Evolutionary conservation across 1,140 invertebrate genomes (phyloP).

Genomic region (Philotrypesis tridentata): DNA sequence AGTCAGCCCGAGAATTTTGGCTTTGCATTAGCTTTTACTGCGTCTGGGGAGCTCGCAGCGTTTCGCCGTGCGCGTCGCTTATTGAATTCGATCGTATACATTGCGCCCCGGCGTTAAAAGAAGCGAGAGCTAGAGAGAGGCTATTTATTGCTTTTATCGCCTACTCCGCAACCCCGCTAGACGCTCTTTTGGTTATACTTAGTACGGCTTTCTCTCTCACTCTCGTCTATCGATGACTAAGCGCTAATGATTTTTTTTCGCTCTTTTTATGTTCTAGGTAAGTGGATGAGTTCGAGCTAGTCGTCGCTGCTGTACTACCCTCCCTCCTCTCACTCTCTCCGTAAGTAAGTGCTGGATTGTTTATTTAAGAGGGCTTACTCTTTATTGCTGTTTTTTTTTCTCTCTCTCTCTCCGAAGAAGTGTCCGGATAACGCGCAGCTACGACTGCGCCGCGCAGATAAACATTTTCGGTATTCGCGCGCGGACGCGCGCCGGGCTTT

Average conservation of each 20-base stretch:
- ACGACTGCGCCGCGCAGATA: too few relatives aligned
- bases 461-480: not conserved
- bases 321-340: too few relatives aligned
- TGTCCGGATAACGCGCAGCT: not conserved
- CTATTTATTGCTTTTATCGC: not conserved
- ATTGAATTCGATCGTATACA: slow-evolving; percentile 33
- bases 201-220: not conserved
- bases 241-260: slow-evolving; percentile 19
- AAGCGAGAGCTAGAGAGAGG: not conserved
- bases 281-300: slow-evolving; percentile 9
- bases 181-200: not conserved
- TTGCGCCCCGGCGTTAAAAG: slow-evolving; percentile 17
- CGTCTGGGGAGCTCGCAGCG: not conserved
- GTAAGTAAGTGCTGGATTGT: not conserved
- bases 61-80: slow-evolving; percentile 3
- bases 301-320: not conserved
- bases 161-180: too few relatives aligned
- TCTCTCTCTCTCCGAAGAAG: not conserved
- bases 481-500: not conserved
- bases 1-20: slow-evolving; percentile 29
- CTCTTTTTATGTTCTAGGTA: slow-evolving; percentile 41
- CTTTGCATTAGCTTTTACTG: slow-evolving; percentile 43
- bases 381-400: not conserved
- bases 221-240: not conserved
- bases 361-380: not conserved